Conservation (phyloP, 2,113 vertebrate genomes). For the Daboia siamensis region DNA sequence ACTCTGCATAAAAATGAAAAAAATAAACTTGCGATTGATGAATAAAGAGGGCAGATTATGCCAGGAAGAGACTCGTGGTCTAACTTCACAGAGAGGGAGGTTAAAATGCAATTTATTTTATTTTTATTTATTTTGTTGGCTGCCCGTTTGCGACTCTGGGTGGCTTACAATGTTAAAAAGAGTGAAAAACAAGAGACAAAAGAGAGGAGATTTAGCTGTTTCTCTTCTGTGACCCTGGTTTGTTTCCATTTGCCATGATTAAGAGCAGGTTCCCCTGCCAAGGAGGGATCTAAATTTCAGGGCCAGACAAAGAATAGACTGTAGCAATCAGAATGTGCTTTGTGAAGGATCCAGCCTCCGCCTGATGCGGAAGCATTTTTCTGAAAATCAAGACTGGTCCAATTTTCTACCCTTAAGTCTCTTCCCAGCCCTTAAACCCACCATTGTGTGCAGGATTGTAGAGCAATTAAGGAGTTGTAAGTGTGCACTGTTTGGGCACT, state of each 20-base stretch:
- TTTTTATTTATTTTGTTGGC: too few species aligned
- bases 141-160: too few species aligned
- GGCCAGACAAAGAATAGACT: not conserved
- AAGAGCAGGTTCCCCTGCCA: not conserved
- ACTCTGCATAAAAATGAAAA: not conserved
- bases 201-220: not conserved
- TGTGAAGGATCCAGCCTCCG: not conserved
- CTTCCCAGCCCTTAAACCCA: not conserved
- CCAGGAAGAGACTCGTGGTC: not conserved
- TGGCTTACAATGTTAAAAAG: too few species aligned
- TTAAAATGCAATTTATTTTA: too few species aligned
- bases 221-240: not conserved
- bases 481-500: conserved; percentile 4
- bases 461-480: conserved; percentile 16
- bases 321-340: not conserved
- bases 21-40: not conserved
- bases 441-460: not conserved
- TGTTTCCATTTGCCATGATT: not conserved
- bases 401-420: conserved; percentile 51
- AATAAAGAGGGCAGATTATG: not conserved
- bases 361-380: not conserved
- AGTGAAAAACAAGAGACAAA: not conserved
- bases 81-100: too few species aligned
- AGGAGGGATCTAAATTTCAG: not conserved
- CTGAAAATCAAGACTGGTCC: conserved; percentile 32